Evolutionary conservation across 2,888 invertebrate genomes (phyloP).

Genomic region (Nemoura dubitans): DNA sequence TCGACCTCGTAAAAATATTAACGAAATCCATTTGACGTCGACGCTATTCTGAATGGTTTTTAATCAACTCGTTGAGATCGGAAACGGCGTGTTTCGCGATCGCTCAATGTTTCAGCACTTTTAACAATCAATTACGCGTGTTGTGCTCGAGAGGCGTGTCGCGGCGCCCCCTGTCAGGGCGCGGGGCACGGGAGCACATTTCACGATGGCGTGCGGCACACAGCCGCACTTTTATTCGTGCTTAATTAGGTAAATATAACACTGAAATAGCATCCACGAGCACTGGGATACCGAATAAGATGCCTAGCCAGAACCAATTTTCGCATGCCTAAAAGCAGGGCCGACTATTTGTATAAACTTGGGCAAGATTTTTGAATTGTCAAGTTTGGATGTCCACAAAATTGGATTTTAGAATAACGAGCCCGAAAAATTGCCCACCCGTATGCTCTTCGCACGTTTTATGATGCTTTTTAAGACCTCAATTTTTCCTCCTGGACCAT

Average conservation of each 20-base stretch:
- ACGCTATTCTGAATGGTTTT: neutral
- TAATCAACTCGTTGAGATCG: neutral
- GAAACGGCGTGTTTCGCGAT: neutral
- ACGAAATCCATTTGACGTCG: neutral
- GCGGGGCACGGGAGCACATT: neutral
- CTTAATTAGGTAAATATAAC: neutral
- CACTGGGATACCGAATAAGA: neutral
- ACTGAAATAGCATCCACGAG: neutral
- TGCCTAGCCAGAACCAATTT: too few relatives aligned
- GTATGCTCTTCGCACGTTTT: too few relatives aligned
- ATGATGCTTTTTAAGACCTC: too few relatives aligned
- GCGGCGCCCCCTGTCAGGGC: neutral
- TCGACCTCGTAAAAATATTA: neutral
- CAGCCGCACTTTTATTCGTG: neutral
- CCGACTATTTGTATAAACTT: too few relatives aligned
- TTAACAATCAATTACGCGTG: neutral
- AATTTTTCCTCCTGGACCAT: too few relatives aligned
- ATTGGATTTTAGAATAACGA: too few relatives aligned
- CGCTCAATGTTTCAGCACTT: neutral
- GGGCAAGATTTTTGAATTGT: too few relatives aligned
- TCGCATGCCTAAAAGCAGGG: too few relatives aligned
- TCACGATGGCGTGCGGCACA: neutral
- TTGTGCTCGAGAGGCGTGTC: neutral
- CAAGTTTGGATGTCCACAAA: too few relatives aligned
- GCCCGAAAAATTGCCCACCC: too few relatives aligned